Base-by-base conservation (phyloP, 2,888 invertebrate genomes). In the Protonemura montana region DNA sequence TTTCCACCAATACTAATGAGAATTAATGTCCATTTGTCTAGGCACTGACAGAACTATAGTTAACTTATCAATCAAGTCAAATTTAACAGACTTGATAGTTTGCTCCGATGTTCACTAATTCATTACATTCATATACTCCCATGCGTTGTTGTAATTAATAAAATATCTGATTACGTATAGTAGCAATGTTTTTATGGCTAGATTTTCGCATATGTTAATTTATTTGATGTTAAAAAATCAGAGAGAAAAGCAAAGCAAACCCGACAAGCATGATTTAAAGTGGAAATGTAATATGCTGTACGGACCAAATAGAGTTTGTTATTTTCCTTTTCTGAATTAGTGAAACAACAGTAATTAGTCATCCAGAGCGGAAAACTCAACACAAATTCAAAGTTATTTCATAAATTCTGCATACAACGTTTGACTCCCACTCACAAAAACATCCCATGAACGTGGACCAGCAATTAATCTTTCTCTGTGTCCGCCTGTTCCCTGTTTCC, bases 1-100 rank as follows among this genome's bases (percentile, higher is more conserved):
- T 41, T 27, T 83, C n/a, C 26, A 41, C 35, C 82, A 81, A 81
- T n/a, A 30, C 84, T 84, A 84, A 84, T 84, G 84, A 84, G 84
- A 84, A 84, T 84, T 84, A 84, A 76, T 42, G 82, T 29, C 27
- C 84, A 84, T 76, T 76, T 28, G 59, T 26, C 59, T 27, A 13
- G 42, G 2, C 26, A 26, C 28, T 83, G 82, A 83, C 42, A 83
- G 35, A 26, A 41, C 42, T 26, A 26, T 83, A 76, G 84, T 84
- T 84, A 84, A 84, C 84, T 84, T 84, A 59, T 84, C 84, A 84
- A 84, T 84, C 84, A 84, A 76, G 28, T 26, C 7, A 26, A 59
- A 59, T 83, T 26, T 30, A 41, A n/a, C 16, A 41, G n/a, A 25
- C 2, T n/a, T 30, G 28, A 25, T 30, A 25, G 30, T 81, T 6